A percentile compares a stretch with the other conserved stretches of the same genome.
These are phyloP conservation scores for Melanchra persicariae DNA, from an alignment of 2,888 invertebrate species.

Conservation along the genomic window DNA sequence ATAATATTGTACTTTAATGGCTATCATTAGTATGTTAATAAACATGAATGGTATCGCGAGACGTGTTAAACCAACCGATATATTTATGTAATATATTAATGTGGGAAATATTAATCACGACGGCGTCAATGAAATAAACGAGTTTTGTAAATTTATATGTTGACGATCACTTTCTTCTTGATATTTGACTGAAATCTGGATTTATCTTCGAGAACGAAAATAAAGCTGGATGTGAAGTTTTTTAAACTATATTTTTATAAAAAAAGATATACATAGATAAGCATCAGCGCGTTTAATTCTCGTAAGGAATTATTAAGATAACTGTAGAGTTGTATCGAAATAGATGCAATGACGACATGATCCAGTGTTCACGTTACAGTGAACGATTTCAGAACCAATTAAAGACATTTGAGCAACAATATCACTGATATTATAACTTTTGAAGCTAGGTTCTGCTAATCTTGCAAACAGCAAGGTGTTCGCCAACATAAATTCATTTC, in stretches of 20 bases:
- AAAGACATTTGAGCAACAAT: slow-evolving; percentile 34
- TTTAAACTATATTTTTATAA: too few species aligned
- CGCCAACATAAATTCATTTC: slow-evolving; percentile 54
- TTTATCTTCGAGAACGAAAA: not conserved
- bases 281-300: slow-evolving; percentile 1
- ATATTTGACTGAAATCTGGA: slow-evolving; percentile 21
- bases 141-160: slow-evolving; percentile 31
- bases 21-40: slow-evolving; percentile 27
- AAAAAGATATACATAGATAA: not conserved
- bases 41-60: slow-evolving; percentile 19
- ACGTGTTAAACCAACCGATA: slow-evolving; percentile 13
- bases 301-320: slow-evolving; percentile 12
- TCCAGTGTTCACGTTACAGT: slow-evolving; percentile 21
- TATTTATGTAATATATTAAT: slow-evolving; percentile 42
- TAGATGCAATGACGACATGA: slow-evolving; percentile 33
- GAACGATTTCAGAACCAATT: slow-evolving; percentile 42
- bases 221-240: too few species aligned
- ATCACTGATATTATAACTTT: slow-evolving; percentile 44
- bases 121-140: slow-evolving; percentile 45
- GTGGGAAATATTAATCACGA: slow-evolving; percentile 35
- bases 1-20: slow-evolving; percentile 28
- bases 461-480: slow-evolving; percentile 46
- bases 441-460: slow-evolving; percentile 38
- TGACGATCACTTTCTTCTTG: slow-evolving; percentile 36
- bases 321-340: slow-evolving; percentile 9